These are phyloP conservation scores for Monochamus alternatus DNA, from an alignment of 2,888 invertebrate genomes.

Conservation along the genomic window DNA sequence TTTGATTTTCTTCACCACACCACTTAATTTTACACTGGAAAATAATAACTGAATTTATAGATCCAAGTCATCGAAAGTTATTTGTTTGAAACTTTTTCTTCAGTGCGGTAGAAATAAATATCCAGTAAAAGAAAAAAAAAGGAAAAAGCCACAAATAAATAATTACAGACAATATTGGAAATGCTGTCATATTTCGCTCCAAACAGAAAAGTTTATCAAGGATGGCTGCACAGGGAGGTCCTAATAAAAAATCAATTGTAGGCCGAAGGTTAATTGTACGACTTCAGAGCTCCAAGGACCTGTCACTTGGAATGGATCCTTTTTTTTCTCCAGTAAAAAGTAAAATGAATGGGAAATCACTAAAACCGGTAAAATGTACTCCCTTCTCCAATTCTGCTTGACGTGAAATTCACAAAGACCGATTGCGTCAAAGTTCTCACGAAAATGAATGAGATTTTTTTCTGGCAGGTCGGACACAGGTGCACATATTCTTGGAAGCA, in stretches of 20 bases:
- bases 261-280: slow-evolving; percentile 28
- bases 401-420: slow-evolving; percentile 46
- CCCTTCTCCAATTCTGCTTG: slow-evolving; percentile 38
- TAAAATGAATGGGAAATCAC: slow-evolving; percentile 38
- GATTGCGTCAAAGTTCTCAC: slow-evolving; percentile 58
- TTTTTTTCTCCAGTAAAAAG: slow-evolving; percentile 41
- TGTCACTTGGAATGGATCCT: slow-evolving; percentile 34
- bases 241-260: slow-evolving; percentile 34
- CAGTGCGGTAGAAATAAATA: too few species aligned
- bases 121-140: too few species aligned
- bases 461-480: slow-evolving; percentile 52
- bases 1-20: too few species aligned
- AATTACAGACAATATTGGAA: too few species aligned
- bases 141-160: too few species aligned
- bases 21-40: too few species aligned
- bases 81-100: too few species aligned
- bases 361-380: slow-evolving; percentile 31
- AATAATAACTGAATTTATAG: too few species aligned
- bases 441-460: slow-evolving; percentile 54
- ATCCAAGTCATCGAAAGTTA: too few species aligned
- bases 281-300: slow-evolving; percentile 34
- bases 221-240: slow-evolving; percentile 5
- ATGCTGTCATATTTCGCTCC: neutral
- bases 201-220: slow-evolving; percentile 7
- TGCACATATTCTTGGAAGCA: slow-evolving; percentile 42